phyloP scores from a whole-genome alignment of 2,113 vertebrate genomes.

The Malaclemys terrapin region DNA sequence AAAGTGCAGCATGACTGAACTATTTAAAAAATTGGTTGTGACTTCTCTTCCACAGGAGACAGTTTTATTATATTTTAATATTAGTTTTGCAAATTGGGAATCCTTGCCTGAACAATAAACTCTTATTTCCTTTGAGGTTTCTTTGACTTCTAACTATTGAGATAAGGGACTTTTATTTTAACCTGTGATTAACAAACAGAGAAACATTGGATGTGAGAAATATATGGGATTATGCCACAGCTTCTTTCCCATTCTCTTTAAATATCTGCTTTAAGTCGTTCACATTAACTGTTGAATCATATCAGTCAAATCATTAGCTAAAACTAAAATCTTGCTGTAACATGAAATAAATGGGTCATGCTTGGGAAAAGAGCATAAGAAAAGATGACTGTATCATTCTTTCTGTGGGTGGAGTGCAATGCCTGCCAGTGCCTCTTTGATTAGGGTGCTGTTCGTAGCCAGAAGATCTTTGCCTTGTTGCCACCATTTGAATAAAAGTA shows the following conservation, averaged over 20 bases:
- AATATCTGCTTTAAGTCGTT: not conserved
- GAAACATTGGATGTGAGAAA: not conserved
- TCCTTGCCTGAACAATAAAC: not conserved
- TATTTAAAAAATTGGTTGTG: not conserved
- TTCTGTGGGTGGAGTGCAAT: not conserved
- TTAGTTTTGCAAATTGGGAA: not conserved
- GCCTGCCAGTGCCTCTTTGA: not conserved
- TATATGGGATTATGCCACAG: not conserved
- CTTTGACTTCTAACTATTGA: not conserved
- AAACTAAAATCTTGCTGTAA: not conserved
- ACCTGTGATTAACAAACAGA: not conserved
- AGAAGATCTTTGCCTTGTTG: not conserved
- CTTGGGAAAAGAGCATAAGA: not conserved
- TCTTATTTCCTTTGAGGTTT: not conserved
- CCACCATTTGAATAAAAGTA: rapidly evolving
- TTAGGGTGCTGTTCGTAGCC: not conserved
- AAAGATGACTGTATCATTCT: not conserved
- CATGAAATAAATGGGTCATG: not conserved
- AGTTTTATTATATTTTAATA: not conserved
- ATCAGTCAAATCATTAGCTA: not conserved
- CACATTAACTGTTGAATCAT: not conserved
- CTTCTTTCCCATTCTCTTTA: not conserved
- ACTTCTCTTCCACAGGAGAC: not conserved
- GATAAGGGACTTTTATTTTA: not conserved
- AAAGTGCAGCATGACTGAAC: rapidly evolving